Evolutionary conservation across 2,888 invertebrate species (phyloP), one percentile per base, ranked within the genome.

Genomic region (Cerastoderma edule): DNA sequence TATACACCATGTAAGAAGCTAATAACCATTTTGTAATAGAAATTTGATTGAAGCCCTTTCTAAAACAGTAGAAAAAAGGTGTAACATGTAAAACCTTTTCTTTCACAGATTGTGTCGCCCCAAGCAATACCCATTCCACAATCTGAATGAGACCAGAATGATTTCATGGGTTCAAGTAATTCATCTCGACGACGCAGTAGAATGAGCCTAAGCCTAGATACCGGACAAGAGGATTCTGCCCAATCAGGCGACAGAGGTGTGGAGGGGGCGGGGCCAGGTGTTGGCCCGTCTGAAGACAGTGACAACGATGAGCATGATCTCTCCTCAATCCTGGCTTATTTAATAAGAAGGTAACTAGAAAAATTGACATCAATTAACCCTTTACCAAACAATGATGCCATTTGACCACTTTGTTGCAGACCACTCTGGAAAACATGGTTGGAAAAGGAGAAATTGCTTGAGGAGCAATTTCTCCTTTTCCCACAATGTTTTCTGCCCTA

Each of bases 281-380:
- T 32, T 1, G 64, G 50, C 27, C 71, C 53, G 22, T 66, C 67
- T 19, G 66, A 35, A 22, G 75, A 73, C 24, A 76, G 80, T 28
- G 87, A 87, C 30, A 81, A 78, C 13, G 87, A 87, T 10, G 73
- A 78, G 28, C 80, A 83, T 35, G 89, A 89, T 72, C 75, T 89
- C 56, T 87, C 87, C 6, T 81, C 85, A 57, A 88, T 89, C 63
- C 83, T 89, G 74, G 88, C 88, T 27, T 88, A 88, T 60, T 78
- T 89, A 8, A 88, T 89, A 56, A 74, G 88, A 70, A 89, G 89
- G 89, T 89, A 84, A 39, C 46, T 33, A 57, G 30, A 10, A 39
- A 39, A 39, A 57, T 30, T 24, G 22, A 10, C 19, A 10, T 44
- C 16, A 44, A 16, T 13, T 10, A 44, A 44, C 44, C 16, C 10